Conservation (phyloP, 2,888 invertebrate genomes). For the Pristionchus japonicus region DNA sequence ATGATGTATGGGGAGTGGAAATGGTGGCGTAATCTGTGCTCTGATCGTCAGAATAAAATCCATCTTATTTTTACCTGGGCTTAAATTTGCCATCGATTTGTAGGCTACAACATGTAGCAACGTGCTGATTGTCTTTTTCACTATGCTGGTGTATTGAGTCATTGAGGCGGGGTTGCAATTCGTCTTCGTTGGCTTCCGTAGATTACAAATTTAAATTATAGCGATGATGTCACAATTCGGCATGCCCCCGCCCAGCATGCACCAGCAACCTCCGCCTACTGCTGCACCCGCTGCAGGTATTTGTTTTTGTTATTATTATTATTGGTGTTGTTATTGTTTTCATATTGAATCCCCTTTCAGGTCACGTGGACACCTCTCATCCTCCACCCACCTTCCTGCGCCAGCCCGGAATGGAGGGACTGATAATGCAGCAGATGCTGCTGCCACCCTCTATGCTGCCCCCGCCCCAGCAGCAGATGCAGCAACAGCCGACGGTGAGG, state of each 20-base stretch:
- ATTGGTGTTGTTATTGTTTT: background rate
- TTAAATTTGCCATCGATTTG: too few species aligned
- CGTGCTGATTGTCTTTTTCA: background rate
- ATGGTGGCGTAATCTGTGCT: too few species aligned
- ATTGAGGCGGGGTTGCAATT: background rate
- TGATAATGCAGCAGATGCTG: background rate
- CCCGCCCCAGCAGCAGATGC: background rate
- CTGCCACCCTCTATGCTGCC: too few species aligned
- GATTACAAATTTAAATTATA: too few species aligned
- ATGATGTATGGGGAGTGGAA: background rate
- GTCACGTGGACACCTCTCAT: background rate
- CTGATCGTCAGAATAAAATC: too few species aligned
- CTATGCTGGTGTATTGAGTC: background rate
- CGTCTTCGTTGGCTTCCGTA: background rate
- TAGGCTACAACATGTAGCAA: background rate
- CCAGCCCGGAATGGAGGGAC: constrained; percentile 9
- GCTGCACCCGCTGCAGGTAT: background rate
- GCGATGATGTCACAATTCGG: constrained; percentile 26
- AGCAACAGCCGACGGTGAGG: background rate
- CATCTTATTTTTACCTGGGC: too few species aligned
- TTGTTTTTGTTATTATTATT: background rate
- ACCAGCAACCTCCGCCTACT: background rate
- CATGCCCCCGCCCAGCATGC: constrained; percentile 7
- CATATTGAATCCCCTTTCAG: background rate
- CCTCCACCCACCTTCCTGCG: background rate